Conservation (phyloP, 2,888 invertebrate genomes). For the Agriotes lineatus region DNA sequence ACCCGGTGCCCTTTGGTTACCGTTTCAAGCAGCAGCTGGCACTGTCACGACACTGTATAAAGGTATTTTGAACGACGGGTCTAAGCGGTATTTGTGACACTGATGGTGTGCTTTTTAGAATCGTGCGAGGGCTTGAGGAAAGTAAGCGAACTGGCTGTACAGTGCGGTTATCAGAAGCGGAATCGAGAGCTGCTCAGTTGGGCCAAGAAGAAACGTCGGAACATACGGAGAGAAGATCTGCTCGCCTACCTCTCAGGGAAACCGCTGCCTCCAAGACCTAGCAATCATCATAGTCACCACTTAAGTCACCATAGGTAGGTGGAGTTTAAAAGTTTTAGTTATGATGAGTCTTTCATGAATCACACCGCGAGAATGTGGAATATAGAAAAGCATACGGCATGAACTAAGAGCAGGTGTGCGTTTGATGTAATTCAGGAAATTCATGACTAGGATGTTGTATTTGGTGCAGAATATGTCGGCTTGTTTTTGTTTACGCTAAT, state of each 20-base stretch:
- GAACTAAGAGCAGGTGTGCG: no score
- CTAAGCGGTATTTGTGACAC: no score
- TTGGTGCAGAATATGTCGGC: no score
- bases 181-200: conserved; percentile 82
- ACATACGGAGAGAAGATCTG: conserved; percentile 82
- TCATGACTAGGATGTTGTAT: no score
- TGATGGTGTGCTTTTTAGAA: conserved; percentile 70
- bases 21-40: conserved; percentile 84
- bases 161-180: conserved; percentile 79
- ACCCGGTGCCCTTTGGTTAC: conserved; percentile 78
- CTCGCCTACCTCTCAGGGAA: conserved; percentile 82
- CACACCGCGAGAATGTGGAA: no score
- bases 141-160: conserved; percentile 77
- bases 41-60: conserved; percentile 83
- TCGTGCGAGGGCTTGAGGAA: conserved; percentile 78
- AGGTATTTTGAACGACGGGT: no score
- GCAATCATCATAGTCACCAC: conserved; percentile 64
- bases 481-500: no score
- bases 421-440: no score
- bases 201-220: conserved; percentile 78
- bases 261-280: conserved; percentile 72
- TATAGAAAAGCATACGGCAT: no score
- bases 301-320: conserved; percentile 7
- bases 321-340: no score
- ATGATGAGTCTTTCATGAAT: no score